Conservation (phyloP, 2,888 invertebrate genomes). For the Drosophila planitibia region DNA sequence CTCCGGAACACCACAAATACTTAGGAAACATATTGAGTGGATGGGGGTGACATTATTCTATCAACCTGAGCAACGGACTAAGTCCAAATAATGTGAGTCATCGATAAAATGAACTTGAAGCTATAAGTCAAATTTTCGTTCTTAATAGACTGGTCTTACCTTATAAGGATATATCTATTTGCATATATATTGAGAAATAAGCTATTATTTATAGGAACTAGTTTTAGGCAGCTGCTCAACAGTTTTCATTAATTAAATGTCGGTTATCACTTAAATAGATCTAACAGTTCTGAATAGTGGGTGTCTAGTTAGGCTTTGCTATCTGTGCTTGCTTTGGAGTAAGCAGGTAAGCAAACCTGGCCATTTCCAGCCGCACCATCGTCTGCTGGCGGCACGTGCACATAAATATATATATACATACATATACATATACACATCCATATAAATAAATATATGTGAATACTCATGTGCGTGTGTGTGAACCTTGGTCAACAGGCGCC, state of each 20-base stretch:
- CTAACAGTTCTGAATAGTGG: conserved; percentile 34
- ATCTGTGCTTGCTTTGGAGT: conserved; percentile 19
- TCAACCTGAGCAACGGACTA: conserved; percentile 18
- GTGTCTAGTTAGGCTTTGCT: conserved; percentile 25
- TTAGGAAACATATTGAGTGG: conserved; percentile 49
- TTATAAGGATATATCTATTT: not conserved
- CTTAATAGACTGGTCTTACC: not conserved
- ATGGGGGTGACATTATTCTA: conserved; percentile 25
- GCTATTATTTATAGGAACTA: not conserved
- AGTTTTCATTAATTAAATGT: conserved; percentile 45
- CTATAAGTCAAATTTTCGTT: not conserved
- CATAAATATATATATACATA: not conserved
- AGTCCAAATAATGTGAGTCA: conserved; percentile 14
- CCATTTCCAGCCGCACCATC: conserved; percentile 38
- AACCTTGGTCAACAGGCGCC: conserved; percentile 32
- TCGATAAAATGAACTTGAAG: conserved; percentile 26
- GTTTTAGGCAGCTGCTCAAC: conserved; percentile 11
- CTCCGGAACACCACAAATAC: conserved; percentile 61
- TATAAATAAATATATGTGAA: conserved; percentile 2
- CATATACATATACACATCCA: not conserved
- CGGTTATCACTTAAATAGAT: conserved; percentile 42
- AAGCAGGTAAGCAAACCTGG: conserved; percentile 15
- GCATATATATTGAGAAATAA: not conserved
- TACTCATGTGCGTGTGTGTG: conserved; percentile 5
- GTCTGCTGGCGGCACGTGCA: conserved; percentile 37